Evolutionary conservation across 2,888 invertebrate species (phyloP).

Genomic region (Chironomus tentans): DNA sequence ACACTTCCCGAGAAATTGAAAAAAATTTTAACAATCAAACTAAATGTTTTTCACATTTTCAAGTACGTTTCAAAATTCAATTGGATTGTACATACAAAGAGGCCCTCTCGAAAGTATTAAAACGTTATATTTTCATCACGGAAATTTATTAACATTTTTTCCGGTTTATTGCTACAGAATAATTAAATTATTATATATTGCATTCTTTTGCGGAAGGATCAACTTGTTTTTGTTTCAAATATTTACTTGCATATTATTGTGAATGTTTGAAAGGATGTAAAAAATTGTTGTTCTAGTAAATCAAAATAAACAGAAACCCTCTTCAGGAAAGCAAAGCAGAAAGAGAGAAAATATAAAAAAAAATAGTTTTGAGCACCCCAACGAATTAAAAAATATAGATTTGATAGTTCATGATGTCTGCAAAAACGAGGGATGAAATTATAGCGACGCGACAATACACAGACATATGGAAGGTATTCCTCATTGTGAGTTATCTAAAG

Average conservation of each 20-base stretch:
- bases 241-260: background rate
- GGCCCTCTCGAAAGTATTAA: background rate
- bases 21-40: too few relatives aligned
- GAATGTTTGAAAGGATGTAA: background rate
- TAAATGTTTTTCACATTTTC: background rate
- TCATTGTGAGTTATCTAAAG: background rate
- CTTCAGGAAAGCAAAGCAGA: background rate
- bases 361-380: background rate
- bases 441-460: background rate
- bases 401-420: background rate
- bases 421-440: background rate
- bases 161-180: background rate
- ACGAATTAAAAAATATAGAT: background rate
- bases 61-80: background rate
- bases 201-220: background rate
- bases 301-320: conserved; percentile 7
- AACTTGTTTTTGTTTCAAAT: conserved; percentile 8
- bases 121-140: conserved; percentile 6
- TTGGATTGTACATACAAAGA: background rate
- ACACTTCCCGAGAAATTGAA: too few relatives aligned
- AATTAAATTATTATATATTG: background rate
- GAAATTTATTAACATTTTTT: background rate
- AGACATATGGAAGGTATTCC: conserved; percentile 1
- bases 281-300: conserved; percentile 6
- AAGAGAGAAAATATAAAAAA: background rate